Percentiles rank a stretch among this genome's conserved stretches.
phyloP scores from a whole-genome alignment of 2,888 invertebrate genomes.

The Agrochola circellaris region DNA sequence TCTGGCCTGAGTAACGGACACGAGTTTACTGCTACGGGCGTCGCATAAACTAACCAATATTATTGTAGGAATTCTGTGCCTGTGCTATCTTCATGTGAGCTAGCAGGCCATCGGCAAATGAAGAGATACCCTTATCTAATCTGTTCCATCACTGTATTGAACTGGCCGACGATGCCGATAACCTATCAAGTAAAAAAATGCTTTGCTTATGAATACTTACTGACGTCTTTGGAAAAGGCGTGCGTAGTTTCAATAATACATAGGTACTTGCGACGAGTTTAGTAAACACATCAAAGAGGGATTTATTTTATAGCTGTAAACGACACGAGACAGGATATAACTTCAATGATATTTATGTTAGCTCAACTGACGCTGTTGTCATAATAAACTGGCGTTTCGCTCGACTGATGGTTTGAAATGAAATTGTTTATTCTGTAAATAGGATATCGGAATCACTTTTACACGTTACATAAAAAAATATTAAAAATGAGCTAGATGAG shows the following conservation, averaged over 20 bases:
- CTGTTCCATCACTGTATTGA: slow-evolving; percentile 13
- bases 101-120: slow-evolving; percentile 16
- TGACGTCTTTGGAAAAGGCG: slow-evolving; percentile 34
- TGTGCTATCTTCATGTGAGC: neutral
- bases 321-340: neutral
- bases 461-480: no score
- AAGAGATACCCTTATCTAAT: slow-evolving; percentile 26
- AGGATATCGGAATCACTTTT: no score
- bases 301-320: slow-evolving; percentile 20
- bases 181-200: slow-evolving; percentile 12
- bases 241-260: slow-evolving; percentile 1
- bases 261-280: neutral
- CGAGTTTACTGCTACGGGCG: neutral
- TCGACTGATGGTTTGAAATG: neutral
- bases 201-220: no score
- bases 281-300: slow-evolving; percentile 40
- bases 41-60: no score
- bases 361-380: neutral
- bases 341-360: slow-evolving; percentile 25
- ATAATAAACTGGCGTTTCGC: neutral
- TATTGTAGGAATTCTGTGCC: neutral
- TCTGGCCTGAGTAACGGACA: no score
- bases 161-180: slow-evolving; percentile 17
- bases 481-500: no score
- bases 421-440: no score